Conservation (phyloP, 1,140 invertebrate genomes). For the Andrena cerasifolii region DNA sequence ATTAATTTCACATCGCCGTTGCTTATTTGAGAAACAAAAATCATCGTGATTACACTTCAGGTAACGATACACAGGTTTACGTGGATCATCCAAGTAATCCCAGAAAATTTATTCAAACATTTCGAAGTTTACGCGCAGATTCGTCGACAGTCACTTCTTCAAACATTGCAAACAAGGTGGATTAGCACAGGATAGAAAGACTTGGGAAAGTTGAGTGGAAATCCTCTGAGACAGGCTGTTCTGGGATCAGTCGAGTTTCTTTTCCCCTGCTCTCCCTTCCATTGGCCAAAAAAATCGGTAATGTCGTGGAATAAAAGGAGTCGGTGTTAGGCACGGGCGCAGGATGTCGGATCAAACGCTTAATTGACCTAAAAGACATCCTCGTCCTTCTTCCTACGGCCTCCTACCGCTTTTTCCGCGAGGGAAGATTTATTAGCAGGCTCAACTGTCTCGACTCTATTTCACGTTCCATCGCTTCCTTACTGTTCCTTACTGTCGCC, state of each 20-base stretch:
- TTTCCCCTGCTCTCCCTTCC: not conserved
- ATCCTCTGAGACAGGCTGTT: not conserved
- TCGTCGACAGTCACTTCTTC: too few species aligned
- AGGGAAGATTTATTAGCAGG: constrained; percentile 25
- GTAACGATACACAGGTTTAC: too few species aligned
- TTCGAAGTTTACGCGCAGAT: too few species aligned
- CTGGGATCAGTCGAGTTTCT: too few species aligned
- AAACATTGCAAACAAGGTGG: constrained; percentile 16
- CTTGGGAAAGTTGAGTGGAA: constrained; percentile 23
- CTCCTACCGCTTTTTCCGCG: not conserved
- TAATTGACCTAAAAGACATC: constrained; percentile 25
- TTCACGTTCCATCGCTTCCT: constrained; percentile 38
- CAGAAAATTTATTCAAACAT: too few species aligned
- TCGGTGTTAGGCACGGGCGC: too few species aligned
- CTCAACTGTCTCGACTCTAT: constrained; percentile 17
- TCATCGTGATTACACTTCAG: too few species aligned
- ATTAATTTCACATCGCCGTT: too few species aligned
- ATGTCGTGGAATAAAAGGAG: not conserved
- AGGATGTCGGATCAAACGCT: not conserved
- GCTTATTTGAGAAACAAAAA: too few species aligned
- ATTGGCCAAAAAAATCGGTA: not conserved
- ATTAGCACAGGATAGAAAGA: constrained; percentile 14
- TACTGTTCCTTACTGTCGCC: not conserved
- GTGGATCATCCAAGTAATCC: too few species aligned
- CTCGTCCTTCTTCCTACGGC: not conserved